Conservation (phyloP, 2,888 invertebrate genomes). For the Agrotis ipsilon region DNA sequence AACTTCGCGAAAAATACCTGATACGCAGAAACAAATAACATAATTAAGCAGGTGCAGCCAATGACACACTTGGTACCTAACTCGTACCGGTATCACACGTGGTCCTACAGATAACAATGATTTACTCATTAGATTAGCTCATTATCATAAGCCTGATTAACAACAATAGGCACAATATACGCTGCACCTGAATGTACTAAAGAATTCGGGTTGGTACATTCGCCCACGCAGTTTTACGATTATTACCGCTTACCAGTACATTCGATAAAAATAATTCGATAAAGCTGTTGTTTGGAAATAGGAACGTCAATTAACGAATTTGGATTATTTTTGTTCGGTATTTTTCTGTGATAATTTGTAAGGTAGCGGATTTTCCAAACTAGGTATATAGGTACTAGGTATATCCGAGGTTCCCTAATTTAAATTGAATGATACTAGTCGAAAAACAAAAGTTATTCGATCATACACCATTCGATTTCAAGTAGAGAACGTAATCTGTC, state of each 20-base stretch:
- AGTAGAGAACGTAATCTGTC: no score
- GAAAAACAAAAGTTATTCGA: no score
- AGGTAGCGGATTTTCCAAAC: neutral
- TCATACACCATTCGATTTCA: no score
- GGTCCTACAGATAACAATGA: conserved; percentile 45
- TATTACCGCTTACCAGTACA: conserved; percentile 23
- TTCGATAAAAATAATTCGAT: conserved; percentile 54
- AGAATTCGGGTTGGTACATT: conserved; percentile 57
- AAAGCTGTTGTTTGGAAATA: conserved; percentile 55
- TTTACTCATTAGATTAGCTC: conserved; percentile 26
- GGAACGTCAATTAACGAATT: conserved; percentile 9
- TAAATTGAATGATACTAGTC: no score
- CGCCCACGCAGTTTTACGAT: conserved; percentile 28
- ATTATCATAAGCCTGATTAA: conserved; percentile 57
- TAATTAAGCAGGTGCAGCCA: conserved; percentile 39
- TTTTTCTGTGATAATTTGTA: neutral
- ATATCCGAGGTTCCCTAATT: no score
- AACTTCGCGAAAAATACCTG: conserved; percentile 27
- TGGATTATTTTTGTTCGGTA: conserved; percentile 11
- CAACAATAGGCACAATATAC: conserved; percentile 49
- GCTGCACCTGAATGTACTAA: conserved; percentile 70
- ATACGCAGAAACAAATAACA: conserved; percentile 39
- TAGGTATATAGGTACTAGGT: no score
- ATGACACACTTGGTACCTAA: conserved; percentile 44
- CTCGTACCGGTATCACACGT: conserved; percentile 41